Evolutionary conservation across 2,888 invertebrate species (phyloP).

Genomic region (Yponomeuta sedellus): DNA sequence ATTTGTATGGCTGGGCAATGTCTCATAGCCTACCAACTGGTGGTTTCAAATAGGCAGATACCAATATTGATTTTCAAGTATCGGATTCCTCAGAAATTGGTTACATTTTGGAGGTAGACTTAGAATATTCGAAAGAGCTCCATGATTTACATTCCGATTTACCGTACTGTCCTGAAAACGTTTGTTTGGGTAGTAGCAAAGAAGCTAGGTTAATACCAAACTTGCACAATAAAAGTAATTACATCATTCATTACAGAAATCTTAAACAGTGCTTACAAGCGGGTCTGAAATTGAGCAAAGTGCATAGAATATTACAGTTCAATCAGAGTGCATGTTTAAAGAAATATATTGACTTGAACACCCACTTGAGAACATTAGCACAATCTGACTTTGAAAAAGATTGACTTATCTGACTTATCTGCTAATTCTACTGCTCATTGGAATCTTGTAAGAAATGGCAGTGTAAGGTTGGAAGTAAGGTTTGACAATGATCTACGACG

Average conservation of each 20-base stretch:
- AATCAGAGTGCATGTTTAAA: constrained; percentile 41
- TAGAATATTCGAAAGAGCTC: constrained; percentile 28
- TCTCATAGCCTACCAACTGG: constrained; percentile 30
- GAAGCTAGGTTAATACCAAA: constrained; percentile 27
- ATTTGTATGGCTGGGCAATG: constrained; percentile 40
- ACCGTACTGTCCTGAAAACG: constrained; percentile 9
- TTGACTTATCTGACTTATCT: too few relatives aligned
- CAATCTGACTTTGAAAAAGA: constrained; percentile 42
- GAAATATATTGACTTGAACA: constrained; percentile 46
- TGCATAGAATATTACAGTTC: too few relatives aligned
- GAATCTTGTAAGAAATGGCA: too few relatives aligned
- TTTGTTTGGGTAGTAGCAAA: background rate
- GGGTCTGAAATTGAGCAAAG: constrained; percentile 30
- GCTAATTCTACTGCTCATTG: too few relatives aligned
- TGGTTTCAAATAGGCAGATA: constrained; percentile 33
- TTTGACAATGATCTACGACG: too few relatives aligned
- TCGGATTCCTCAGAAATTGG: constrained; percentile 21
- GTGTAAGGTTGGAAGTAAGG: too few relatives aligned
- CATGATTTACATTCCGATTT: constrained; percentile 28
- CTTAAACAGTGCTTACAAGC: constrained; percentile 30
- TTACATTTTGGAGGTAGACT: constrained; percentile 35
- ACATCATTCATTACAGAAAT: constrained; percentile 32
- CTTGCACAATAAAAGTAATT: constrained; percentile 27
- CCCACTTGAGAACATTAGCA: constrained; percentile 31
- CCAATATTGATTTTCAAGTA: constrained; percentile 19